Base-by-base conservation (phyloP, 2,888 invertebrate genomes). In the Cryptophagus acutangulus region DNA sequence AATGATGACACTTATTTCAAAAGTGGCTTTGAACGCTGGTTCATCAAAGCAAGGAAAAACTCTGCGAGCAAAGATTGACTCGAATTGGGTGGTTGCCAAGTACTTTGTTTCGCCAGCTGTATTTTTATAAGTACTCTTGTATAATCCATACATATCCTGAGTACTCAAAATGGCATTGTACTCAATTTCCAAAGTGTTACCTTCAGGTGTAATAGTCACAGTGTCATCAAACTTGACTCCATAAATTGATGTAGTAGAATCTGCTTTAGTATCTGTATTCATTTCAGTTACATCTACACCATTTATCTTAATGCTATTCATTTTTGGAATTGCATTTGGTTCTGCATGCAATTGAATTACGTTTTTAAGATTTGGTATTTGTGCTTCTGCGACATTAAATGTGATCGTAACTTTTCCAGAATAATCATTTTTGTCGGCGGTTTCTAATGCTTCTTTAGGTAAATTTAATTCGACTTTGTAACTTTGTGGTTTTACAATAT, bases 401-500 rank as follows among this genome's bases (percentile, higher is more conserved):
- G 28, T 36, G 12, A 52, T 44, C 6, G 5, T n/a, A n/a, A 43
- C 45, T 12, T 9, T 40, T 15, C 54, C 54, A 13, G 38, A 35
- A 33, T 41, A 51, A n/a, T 28, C 35, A 15, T 38, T 45, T 9
- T 24, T 43, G 15, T 38, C 42, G 20, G 26, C 45, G 9, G 30
- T 35, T 6, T 45, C 43, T 17, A 51, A 49, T 24, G 43, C 28
- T 2, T 41, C 40, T 5, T 25, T 14, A 8, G 41, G 26, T 6
- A 57, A 10, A 8, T 63, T 68, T 2, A 82, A 52, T 0, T 64
- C 49, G 0, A 82, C 66, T 17, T 69, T 63, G 47, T 82, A 84
- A 8, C 62, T 62, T 0, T 47, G 51, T 0, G 82, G 82, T 1
- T 38, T 43, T 1, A 80, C 71, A 1, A 70, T 66, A 0, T 59